A percentile compares a stretch with the other conserved stretches of the same genome.
Evolutionary conservation across 1,140 invertebrate species (phyloP).

Genomic region (Nephotettix cincticeps): DNA sequence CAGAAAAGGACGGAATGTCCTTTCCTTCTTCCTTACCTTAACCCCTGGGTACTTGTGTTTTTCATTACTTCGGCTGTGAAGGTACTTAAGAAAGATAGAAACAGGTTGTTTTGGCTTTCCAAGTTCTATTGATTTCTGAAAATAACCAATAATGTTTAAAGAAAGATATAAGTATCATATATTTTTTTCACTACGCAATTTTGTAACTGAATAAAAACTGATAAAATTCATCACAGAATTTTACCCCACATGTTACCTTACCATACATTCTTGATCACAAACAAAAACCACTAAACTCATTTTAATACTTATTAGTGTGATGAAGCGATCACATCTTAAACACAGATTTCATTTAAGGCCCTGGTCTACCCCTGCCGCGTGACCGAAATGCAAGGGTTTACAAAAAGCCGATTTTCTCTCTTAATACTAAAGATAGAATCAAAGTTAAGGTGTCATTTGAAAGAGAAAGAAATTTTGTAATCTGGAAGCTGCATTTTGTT

Average conservation of each 20-base stretch:
- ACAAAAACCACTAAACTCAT: background rate
- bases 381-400: no score
- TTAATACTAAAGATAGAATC: no score
- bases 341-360: background rate
- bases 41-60: background rate
- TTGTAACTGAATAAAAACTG: background rate
- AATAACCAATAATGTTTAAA: background rate
- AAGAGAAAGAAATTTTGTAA: no score
- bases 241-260: background rate
- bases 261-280: background rate
- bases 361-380: no score
- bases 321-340: background rate
- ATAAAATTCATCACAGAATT: background rate
- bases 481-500: no score
- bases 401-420: no score
- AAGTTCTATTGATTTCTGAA: slow-evolving; percentile 6
- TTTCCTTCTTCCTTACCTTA: background rate
- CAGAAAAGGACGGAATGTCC: background rate
- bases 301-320: background rate
- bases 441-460: no score
- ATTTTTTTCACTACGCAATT: background rate
- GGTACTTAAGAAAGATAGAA: background rate
- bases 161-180: background rate
- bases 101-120: slow-evolving; percentile 4
- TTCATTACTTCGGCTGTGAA: background rate